These are phyloP conservation scores for Rotaria socialis DNA, from an alignment of 2,888 invertebrate genomes.

Conservation along the genomic window DNA sequence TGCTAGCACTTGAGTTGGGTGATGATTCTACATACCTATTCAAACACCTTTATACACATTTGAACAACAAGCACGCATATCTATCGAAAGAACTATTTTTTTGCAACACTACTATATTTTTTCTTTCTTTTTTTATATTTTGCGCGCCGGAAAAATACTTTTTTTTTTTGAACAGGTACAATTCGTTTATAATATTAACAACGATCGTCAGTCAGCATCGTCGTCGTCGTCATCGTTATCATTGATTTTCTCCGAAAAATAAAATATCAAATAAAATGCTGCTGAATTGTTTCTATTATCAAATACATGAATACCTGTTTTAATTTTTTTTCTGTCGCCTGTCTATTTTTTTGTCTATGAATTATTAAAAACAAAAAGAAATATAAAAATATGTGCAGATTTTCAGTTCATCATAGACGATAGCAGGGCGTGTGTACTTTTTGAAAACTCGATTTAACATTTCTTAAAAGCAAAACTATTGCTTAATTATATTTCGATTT, in stretches of 20 bases:
- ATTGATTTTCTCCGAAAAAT: background rate
- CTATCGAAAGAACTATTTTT: background rate
- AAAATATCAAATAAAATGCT: conserved; percentile 12
- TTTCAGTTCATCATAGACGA: background rate
- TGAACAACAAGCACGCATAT: background rate
- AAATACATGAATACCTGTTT: background rate
- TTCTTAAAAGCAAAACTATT: no score
- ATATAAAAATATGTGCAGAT: background rate
- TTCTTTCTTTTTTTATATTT: conserved; percentile 1
- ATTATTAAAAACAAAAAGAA: background rate
- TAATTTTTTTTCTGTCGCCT: background rate
- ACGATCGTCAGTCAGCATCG: background rate
- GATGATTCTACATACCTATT: background rate
- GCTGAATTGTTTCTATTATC: background rate
- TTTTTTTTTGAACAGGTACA: conserved; percentile 26
- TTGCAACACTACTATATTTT: conserved; percentile 29
- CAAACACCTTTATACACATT: background rate
- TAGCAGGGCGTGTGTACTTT: no score
- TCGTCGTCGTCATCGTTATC: background rate
- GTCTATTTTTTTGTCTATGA: background rate
- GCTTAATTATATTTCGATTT: no score
- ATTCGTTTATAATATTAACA: background rate
- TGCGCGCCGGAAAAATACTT: background rate
- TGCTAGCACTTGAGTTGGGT: background rate
- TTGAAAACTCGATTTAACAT: no score